Percentiles rank a stretch among this genome's conserved stretches.
Conservation (phyloP, 2,113 vertebrate species). For the Zootoca vivipara region DNA sequence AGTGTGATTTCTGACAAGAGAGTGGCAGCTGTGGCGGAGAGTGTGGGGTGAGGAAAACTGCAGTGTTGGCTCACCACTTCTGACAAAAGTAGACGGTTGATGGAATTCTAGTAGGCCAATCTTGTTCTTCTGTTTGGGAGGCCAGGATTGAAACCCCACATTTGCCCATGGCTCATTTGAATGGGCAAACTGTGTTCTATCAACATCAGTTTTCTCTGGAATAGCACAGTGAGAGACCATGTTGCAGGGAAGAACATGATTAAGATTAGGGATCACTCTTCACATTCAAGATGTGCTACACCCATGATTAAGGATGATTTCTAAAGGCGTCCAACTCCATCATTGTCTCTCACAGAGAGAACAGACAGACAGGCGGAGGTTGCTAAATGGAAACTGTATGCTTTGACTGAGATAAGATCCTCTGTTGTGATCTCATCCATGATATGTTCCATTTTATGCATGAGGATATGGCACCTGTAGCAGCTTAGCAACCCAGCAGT, state of each 20-base stretch:
- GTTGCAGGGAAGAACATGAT: not conserved
- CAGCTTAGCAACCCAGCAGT: not conserved
- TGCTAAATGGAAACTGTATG: not conserved
- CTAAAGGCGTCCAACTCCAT: not conserved
- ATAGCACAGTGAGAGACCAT: not conserved
- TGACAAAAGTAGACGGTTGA: too few relatives aligned
- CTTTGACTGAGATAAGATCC: not conserved
- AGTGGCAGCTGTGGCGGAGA: too few relatives aligned
- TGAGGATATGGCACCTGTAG: not conserved
- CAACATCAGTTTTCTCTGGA: not conserved
- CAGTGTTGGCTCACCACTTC: too few relatives aligned
- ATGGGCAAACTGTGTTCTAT: not conserved
- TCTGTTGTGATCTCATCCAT: not conserved
- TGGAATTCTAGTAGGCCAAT: not conserved
- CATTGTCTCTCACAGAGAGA: not conserved
- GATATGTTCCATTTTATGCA: not conserved
- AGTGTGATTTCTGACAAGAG: too few relatives aligned
- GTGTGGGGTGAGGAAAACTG: too few relatives aligned
- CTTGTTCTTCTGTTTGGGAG: not conserved
- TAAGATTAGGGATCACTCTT: not conserved
- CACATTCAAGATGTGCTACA: not conserved
- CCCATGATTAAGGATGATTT: not conserved
- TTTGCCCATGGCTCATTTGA: not conserved
- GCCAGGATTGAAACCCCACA: not conserved
- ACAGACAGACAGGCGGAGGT: conserved; percentile 4